Base-by-base conservation (phyloP, 2,888 invertebrate species). In the Habrosyne pyritoides region DNA sequence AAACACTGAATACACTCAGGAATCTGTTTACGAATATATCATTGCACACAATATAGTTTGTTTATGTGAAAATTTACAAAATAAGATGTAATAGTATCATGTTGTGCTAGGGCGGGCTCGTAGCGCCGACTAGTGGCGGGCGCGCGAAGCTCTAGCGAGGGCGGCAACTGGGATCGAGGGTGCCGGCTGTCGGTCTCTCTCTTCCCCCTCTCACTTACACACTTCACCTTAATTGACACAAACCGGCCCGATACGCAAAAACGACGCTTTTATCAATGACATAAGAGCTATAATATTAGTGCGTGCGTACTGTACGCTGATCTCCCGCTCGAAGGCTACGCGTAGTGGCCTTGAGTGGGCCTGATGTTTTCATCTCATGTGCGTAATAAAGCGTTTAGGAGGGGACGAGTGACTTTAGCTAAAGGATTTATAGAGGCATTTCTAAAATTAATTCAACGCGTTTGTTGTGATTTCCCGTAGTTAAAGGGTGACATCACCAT, bases 361-460 rank as follows among this genome's bases (percentile, higher is more conserved):
- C 85, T 87, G 87, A 91, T 91, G 89, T 89, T 91, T 91, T 89
- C 89, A 91, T 91, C 89, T 84, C 86, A 84, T 77, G 86, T 77
- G 89, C 85, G 89, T 90, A 91, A 89, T 91, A 91, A 91, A 91
- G 81, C 88, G 86, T 89, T 91, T 89, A 91, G 84, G 79, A 84
- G 83, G 87, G 89, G 75, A 80, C 84, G 78, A 85, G 85, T 84
- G 87, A 88, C 87, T 89, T 86, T 84, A 85, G 83, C 83, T 83
- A 81, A 86, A 86, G 86, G 90, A 91, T 91, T 91, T 90, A 89
- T 90, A 81, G 75, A 75, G 74, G 81, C 87, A 86, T 89, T 87
- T 87, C 81, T 79, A 81, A 80, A 87, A 91, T 90, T 91, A 91
- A 89, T 91, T 87, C 84, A 78, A 63, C 60, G 73, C 75, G 85